Base-by-base conservation (phyloP, 2,888 invertebrate species). In the Caenorhabditis japonica region DNA sequence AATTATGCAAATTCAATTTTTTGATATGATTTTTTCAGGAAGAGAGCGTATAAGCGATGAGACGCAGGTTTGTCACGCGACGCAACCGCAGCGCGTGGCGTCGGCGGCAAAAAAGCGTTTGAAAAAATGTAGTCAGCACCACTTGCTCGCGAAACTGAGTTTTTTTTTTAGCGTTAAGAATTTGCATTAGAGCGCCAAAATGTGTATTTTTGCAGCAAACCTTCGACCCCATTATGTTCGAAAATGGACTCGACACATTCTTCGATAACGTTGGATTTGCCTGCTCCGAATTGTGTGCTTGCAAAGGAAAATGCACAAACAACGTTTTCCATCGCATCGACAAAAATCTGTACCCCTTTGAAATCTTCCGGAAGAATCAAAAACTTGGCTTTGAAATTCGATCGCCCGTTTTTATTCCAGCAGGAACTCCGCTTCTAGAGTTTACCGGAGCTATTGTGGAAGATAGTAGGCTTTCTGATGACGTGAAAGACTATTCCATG, bases 221-320 rank as follows among this genome's bases (percentile, higher is more conserved):
- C 3, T 46, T 59, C 23, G 23, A 39, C 1, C 43, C 58, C 17
- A 39, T 59, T 15, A 1, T 15, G 12, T 41, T 59, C 46, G 39
- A 55, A 21, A 21, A 7, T 1, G 38, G 36, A 1, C 3, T 17
- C 4, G 5, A 15, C 15, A n/a, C 33, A 3, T 52, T 38, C 53
- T 36, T 38, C 21, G 25, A 38, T 1, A 27, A 38, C 47, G 21
- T 46, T 19, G 64, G 56, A 3, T 47, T 44, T 21, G 27, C 53
- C n/a, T 64, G 55, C 33, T 55, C 55, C 3, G 55, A 55, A 21
- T 10, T 33, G n/a, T 68, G 68, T 38, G 36, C 33, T 0, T 68
- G 68, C 38, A 19, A 39, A 4, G 68, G 68, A 46, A 43, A 52
- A n/a, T 68, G 68, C 44, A 44, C 43, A 17, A 68, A 68, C 34